Evolutionary conservation across 2,797 vertebrate genomes (phyloP).

Genomic region (Mormyrus hasselquistii): DNA sequence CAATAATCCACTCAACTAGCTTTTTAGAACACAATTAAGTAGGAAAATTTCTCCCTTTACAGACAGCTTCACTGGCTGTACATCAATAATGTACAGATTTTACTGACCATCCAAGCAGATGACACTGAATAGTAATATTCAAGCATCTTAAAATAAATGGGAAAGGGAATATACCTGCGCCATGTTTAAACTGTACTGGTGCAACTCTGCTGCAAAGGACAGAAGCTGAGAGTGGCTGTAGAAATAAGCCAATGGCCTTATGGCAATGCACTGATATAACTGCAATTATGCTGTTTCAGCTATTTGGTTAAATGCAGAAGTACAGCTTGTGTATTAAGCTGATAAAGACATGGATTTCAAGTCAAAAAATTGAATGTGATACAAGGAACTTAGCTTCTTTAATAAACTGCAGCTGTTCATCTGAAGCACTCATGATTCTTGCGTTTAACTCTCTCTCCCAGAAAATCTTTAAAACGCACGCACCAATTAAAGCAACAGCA

Average conservation of each 20-base stretch:
- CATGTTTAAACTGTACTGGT: background rate
- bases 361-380: background rate
- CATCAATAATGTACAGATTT: conserved; percentile 7
- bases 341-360: background rate
- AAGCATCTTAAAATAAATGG: background rate
- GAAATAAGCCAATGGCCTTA: background rate
- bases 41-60: background rate
- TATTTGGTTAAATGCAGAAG: background rate
- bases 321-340: background rate
- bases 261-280: background rate
- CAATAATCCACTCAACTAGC: background rate
- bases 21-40: background rate
- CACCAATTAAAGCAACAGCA: conserved; percentile 37
- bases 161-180: background rate
- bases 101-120: background rate
- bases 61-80: conserved; percentile 3
- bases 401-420: background rate
- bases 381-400: background rate
- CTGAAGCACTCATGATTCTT: background rate
- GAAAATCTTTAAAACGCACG: background rate
- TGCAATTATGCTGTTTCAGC: background rate
- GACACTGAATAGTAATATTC: background rate
- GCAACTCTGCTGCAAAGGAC: background rate
- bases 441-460: background rate
- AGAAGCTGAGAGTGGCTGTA: background rate